These are phyloP conservation scores for Manis crassicaudata DNA, from an alignment of 2,797 vertebrate genomes.

Conservation along the genomic window DNA sequence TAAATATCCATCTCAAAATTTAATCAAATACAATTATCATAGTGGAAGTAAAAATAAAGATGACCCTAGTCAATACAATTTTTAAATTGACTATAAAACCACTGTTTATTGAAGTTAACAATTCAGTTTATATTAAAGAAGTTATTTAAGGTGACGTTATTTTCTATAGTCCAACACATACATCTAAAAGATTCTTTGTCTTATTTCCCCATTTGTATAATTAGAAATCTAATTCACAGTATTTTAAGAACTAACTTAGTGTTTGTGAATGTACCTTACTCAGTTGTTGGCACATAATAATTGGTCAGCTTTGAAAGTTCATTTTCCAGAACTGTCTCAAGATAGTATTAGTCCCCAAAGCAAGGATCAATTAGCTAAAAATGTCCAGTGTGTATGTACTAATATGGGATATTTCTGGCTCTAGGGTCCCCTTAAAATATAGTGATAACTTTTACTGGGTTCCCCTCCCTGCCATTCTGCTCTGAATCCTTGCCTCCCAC, in stretches of 20 bases:
- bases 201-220: background rate
- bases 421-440: background rate
- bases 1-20: constrained; percentile 72
- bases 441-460: background rate
- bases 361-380: background rate
- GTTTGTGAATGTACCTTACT: background rate
- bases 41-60: constrained; percentile 71
- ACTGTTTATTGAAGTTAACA: constrained; percentile 68
- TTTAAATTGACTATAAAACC: constrained; percentile 65
- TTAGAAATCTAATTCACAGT: constrained; percentile 19
- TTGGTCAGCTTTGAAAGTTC: background rate
- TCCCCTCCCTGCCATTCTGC: rapidly evolving
- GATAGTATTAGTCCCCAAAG: background rate
- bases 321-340: background rate
- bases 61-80: constrained; percentile 60
- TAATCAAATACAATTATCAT: constrained; percentile 76
- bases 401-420: background rate
- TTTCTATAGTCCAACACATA: background rate
- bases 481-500: background rate
- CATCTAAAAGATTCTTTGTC: background rate
- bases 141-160: constrained; percentile 15
- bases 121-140: constrained; percentile 64
- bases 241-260: constrained; percentile 1
- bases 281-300: background rate
- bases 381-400: background rate